A percentile compares a stretch with the other conserved stretches of the same genome.
Evolutionary conservation across 2,888 invertebrate genomes (phyloP).

Genomic region (Eupithecia tripunctaria): DNA sequence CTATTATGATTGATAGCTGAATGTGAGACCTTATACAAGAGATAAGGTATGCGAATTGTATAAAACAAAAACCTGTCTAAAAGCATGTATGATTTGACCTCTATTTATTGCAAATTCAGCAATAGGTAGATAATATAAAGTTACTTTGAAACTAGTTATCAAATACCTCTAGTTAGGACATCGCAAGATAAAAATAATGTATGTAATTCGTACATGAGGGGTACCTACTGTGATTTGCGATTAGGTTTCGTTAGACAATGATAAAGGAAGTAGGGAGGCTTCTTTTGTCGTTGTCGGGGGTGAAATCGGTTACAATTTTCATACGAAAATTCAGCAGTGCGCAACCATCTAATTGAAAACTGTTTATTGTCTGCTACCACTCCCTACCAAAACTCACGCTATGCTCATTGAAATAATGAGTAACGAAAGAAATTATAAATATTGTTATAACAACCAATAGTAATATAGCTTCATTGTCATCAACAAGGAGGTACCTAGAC

Average conservation of each 20-base stretch:
- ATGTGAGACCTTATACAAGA: conserved; percentile 29
- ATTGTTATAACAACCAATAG: too few relatives aligned
- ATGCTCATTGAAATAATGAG: too few relatives aligned
- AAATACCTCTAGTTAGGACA: background rate
- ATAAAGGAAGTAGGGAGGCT: background rate
- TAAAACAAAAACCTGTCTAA: conserved; percentile 27
- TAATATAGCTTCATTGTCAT: too few relatives aligned
- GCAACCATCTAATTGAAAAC: too few relatives aligned
- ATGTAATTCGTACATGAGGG: background rate
- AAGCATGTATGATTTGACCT: conserved; percentile 15
- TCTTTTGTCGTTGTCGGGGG: background rate
- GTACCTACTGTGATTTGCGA: background rate
- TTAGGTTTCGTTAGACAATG: background rate
- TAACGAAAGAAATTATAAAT: too few relatives aligned
- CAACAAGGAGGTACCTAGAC: too few relatives aligned
- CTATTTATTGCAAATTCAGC: conserved; percentile 3
- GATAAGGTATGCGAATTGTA: conserved; percentile 26
- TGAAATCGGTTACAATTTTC: background rate
- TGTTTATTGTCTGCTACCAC: too few relatives aligned
- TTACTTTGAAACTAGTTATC: background rate
- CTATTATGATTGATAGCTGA: conserved; percentile 40
- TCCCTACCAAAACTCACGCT: too few relatives aligned
- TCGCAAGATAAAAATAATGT: background rate
- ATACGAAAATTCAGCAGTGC: too few relatives aligned
- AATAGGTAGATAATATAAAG: background rate